A percentile compares a stretch with the other conserved stretches of the same genome.
Conservation (phyloP, 2,797 vertebrate species). For the Craterocephalus amniculus region DNA sequence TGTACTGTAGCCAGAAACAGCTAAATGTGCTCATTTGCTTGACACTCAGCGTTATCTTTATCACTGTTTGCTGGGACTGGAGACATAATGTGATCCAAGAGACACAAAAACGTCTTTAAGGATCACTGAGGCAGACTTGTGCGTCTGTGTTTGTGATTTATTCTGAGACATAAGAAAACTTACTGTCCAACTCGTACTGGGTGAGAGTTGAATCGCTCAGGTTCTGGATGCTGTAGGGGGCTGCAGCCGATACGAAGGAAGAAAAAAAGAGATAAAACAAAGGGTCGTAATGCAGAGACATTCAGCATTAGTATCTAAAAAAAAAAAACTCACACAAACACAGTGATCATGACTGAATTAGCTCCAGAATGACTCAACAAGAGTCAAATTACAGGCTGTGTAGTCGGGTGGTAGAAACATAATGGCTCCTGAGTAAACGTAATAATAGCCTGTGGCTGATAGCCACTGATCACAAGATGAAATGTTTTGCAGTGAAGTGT, state of each 20-base stretch:
- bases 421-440: slow-evolving; percentile 59
- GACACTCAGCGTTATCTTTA: slow-evolving; percentile 7
- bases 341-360: slow-evolving; percentile 51
- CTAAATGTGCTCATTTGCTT: slow-evolving; percentile 39
- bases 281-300: slow-evolving; percentile 9
- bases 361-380: slow-evolving; percentile 42
- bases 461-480: slow-evolving; percentile 73
- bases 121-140: neutral
- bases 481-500: slow-evolving; percentile 68
- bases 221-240: slow-evolving; percentile 87
- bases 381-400: slow-evolving; percentile 66
- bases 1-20: slow-evolving; percentile 15
- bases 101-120: slow-evolving; percentile 39
- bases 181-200: slow-evolving; percentile 90
- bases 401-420: slow-evolving; percentile 48
- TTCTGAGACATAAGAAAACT: slow-evolving; percentile 46
- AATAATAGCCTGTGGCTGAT: slow-evolving; percentile 72
- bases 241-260: slow-evolving; percentile 65
- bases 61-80: neutral
- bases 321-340: slow-evolving; percentile 28
- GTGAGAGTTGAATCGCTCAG: slow-evolving; percentile 89
- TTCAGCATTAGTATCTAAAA: slow-evolving; percentile 8
- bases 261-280: slow-evolving; percentile 1
- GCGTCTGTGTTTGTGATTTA: neutral
- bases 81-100: slow-evolving; percentile 26